Evolutionary conservation across 2,888 invertebrate genomes (phyloP).

Genomic region (Athalia rosae): DNA sequence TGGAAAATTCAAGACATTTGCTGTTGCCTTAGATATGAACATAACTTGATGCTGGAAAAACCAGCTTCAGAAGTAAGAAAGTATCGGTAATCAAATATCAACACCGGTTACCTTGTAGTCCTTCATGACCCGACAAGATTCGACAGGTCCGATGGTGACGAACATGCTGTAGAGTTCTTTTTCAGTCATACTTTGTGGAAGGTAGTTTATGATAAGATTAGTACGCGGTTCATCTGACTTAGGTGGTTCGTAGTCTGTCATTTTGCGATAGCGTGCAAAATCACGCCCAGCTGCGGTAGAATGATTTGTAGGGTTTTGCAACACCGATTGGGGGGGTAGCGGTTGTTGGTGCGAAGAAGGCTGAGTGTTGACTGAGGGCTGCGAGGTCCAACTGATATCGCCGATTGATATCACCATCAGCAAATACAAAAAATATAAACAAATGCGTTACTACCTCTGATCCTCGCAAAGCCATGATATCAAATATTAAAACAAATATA

Average conservation of each 20-base stretch:
- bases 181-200: constrained; percentile 95
- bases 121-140: constrained; percentile 93
- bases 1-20: no score
- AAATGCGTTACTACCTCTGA: constrained; percentile 71
- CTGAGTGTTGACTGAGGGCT: constrained; percentile 50
- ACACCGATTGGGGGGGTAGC: constrained; percentile 49
- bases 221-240: constrained; percentile 76
- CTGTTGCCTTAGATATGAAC: no score
- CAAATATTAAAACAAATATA: constrained; percentile 68
- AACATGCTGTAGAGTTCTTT: constrained; percentile 93
- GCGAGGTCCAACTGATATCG: constrained; percentile 68
- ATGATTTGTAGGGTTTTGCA: constrained; percentile 39
- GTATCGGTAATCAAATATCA: no score
- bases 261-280: constrained; percentile 59
- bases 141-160: constrained; percentile 90
- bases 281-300: constrained; percentile 52
- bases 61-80: no score
- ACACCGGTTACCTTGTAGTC: constrained; percentile 82
- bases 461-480: constrained; percentile 58
- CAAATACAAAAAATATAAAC: constrained; percentile 74
- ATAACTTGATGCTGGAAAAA: no score
- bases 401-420: constrained; percentile 69
- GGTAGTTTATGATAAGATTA: constrained; percentile 96
- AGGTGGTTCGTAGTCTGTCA: constrained; percentile 66
- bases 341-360: constrained; percentile 49